phyloP scores from a whole-genome alignment of 2,797 vertebrate genomes.

The Buphagus erythrorhynchus region DNA sequence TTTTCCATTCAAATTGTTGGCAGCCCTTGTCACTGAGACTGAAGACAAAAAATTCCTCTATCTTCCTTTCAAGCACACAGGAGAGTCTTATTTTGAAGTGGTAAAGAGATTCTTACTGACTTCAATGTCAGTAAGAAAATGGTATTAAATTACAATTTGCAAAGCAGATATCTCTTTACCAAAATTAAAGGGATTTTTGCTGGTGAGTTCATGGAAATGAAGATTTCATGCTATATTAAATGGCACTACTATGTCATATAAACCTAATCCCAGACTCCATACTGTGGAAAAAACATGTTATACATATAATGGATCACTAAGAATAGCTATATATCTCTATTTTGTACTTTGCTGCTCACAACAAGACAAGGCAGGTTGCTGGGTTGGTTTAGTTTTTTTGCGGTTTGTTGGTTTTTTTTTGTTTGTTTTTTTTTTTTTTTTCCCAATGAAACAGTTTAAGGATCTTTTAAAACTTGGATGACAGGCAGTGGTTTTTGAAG shows the following conservation, averaged over 20 bases:
- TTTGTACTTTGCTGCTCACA: not conserved
- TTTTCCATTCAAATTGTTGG: not conserved
- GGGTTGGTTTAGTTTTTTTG: not conserved
- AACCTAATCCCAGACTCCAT: not conserved
- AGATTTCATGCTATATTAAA: not conserved
- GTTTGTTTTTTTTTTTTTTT: not conserved
- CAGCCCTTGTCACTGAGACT: not conserved
- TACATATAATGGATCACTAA: not conserved
- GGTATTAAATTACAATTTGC: not conserved
- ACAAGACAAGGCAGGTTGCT: not conserved
- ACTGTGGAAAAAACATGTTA: not conserved
- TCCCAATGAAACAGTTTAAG: not conserved
- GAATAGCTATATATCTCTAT: not conserved
- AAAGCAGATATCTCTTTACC: not conserved
- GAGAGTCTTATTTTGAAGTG: not conserved
- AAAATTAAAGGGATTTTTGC: constrained; percentile 20
- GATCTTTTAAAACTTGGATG: not conserved
- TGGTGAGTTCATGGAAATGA: not conserved
- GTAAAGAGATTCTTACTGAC: not conserved
- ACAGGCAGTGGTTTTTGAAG: constrained; percentile 19
- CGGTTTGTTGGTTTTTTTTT: not conserved
- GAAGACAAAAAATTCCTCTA: not conserved
- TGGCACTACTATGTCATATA: not conserved
- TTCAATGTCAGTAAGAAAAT: not conserved
- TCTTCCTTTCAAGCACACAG: not conserved